Evolutionary conservation across 2,797 vertebrate genomes (phyloP).

Genomic region (Pipistrellus nathusii): DNA sequence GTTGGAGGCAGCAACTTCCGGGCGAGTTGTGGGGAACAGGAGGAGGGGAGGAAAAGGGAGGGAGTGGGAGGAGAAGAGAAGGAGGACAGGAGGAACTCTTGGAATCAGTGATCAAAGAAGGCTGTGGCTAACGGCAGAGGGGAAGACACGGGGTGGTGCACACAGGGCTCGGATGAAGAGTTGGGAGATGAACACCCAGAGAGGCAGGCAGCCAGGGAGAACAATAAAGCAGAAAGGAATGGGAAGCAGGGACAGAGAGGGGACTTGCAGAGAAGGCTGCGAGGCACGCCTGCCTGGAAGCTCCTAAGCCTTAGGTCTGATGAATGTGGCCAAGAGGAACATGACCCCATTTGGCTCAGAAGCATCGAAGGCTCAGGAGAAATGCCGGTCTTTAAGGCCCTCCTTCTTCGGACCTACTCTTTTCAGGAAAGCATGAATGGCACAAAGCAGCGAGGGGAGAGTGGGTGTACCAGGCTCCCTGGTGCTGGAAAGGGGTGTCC

Average conservation of each 20-base stretch:
- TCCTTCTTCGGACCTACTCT: not conserved
- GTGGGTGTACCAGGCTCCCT: not conserved
- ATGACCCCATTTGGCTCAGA: not conserved
- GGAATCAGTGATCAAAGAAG: not conserved
- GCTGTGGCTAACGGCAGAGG: not conserved
- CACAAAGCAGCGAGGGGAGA: not conserved
- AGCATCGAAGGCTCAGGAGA: not conserved
- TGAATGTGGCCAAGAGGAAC: accelerated
- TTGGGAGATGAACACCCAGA: not conserved
- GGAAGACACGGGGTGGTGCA: not conserved
- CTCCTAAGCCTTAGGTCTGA: not conserved
- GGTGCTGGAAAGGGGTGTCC: not conserved
- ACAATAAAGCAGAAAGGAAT: not conserved
- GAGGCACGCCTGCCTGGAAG: not conserved
- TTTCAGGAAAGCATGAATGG: not conserved
- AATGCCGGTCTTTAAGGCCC: not conserved
- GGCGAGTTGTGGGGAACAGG: accelerated
- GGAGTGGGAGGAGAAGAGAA: no score
- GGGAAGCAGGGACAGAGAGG: not conserved
- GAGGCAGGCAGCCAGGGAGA: not conserved
- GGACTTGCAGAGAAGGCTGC: not conserved
- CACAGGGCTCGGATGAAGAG: not conserved
- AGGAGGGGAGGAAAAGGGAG: accelerated
- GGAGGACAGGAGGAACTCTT: no score
- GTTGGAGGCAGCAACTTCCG: not conserved